These are phyloP conservation scores for Papilio polytes DNA, from an alignment of 1,140 invertebrate species.

Conservation along the genomic window DNA sequence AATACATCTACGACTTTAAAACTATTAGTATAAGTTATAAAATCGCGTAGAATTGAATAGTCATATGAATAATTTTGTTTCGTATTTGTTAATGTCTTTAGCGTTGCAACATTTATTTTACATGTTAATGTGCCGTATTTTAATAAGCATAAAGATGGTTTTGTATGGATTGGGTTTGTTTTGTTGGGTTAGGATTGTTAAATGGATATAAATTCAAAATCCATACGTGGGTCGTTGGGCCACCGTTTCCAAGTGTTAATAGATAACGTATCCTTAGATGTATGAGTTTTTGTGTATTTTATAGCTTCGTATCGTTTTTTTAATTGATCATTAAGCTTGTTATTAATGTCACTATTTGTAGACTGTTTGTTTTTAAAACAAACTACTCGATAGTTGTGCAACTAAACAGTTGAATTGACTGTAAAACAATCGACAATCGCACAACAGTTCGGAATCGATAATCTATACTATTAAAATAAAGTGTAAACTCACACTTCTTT, in stretches of 20 bases:
- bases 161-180: constrained; percentile 20
- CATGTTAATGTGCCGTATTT: constrained; percentile 24
- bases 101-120: not conserved
- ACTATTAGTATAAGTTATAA: constrained; percentile 36
- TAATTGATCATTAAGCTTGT: constrained; percentile 52
- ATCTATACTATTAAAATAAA: too few species aligned
- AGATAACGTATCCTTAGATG: constrained; percentile 55
- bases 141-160: constrained; percentile 17
- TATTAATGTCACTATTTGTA: constrained; percentile 46
- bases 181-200: constrained; percentile 47
- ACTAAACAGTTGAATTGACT: too few species aligned
- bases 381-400: too few species aligned
- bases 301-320: constrained; percentile 49
- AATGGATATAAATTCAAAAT: constrained; percentile 73
- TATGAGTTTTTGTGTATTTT: constrained; percentile 52
- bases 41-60: constrained; percentile 22
- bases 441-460: too few species aligned
- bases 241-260: constrained; percentile 75
- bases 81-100: constrained; percentile 46
- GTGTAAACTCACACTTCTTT: too few species aligned
- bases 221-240: constrained; percentile 60
- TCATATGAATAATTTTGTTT: constrained; percentile 25
- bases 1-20: constrained; percentile 29
- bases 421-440: too few species aligned
- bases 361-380: constrained; percentile 26